Percentiles rank a stretch among this genome's conserved stretches.
Evolutionary conservation across 2,797 vertebrate species (phyloP).

Genomic region (Propithecus perrieri): DNA sequence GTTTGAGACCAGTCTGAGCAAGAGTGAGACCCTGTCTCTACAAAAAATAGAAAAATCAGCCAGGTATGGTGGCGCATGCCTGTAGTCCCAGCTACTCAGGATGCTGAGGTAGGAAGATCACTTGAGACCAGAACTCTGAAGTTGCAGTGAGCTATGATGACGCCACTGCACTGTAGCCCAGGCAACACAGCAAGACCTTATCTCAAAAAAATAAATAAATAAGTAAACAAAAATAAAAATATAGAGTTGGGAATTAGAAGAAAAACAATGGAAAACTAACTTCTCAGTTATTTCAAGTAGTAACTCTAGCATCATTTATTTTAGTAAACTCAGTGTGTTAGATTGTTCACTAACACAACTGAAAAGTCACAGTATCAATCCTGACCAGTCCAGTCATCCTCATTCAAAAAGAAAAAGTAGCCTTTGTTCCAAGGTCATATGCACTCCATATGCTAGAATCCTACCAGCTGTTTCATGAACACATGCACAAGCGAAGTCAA

Average conservation of each 20-base stretch:
- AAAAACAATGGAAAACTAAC: neutral
- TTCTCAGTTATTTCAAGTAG: neutral
- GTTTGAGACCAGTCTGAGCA: neutral
- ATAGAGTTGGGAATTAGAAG: neutral
- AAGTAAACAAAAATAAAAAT: conserved; percentile 28
- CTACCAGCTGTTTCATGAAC: neutral
- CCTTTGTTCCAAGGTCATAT: neutral
- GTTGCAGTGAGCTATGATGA: neutral
- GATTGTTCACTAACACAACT: conserved; percentile 8
- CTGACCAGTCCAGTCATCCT: neutral
- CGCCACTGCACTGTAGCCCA: neutral
- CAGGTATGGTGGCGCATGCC: neutral
- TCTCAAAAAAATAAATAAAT: neutral
- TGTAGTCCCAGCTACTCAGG: neutral
- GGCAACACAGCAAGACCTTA: neutral
- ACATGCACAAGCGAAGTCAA: neutral
- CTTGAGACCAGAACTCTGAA: neutral
- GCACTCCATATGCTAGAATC: neutral
- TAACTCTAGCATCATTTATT: neutral
- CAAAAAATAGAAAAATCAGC: neutral
- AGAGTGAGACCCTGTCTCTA: neutral
- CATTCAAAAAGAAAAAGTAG: neutral
- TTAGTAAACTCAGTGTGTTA: neutral
- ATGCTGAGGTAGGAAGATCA: neutral
- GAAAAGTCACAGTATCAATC: neutral